Conservation (phyloP, 2,797 vertebrate genomes). For the Chaunax sp. region DNA sequence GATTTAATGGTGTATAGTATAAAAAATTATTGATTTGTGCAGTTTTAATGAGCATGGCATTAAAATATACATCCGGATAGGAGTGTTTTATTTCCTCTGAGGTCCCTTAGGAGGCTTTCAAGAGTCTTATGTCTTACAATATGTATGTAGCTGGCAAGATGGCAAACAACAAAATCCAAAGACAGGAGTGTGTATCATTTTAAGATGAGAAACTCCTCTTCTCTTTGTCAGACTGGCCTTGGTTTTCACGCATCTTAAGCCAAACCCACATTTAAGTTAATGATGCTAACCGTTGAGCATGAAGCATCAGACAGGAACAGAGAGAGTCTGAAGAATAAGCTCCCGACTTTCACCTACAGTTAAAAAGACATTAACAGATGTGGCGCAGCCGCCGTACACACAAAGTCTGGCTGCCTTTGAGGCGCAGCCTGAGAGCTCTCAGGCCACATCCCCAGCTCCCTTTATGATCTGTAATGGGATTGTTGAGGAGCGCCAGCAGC, state of each 20-base stretch:
- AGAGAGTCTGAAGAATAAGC: constrained; percentile 17
- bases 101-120: constrained; percentile 14
- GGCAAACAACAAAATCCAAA: not conserved
- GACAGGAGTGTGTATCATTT: not conserved
- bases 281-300: constrained; percentile 32
- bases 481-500: constrained; percentile 71
- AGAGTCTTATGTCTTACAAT: not conserved
- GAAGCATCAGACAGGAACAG: constrained; percentile 31
- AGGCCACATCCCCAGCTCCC: constrained; percentile 72
- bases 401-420: constrained; percentile 41
- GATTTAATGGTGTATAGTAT: constrained; percentile 39
- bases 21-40: constrained; percentile 43
- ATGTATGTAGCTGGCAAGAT: constrained; percentile 5
- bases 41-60: constrained; percentile 18
- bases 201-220: constrained; percentile 18
- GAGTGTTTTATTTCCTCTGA: not conserved
- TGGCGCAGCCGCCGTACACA: constrained; percentile 40
- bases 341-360: constrained; percentile 62
- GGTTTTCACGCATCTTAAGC: too few relatives aligned
- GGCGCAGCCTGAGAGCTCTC: constrained; percentile 67
- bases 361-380: constrained; percentile 65
- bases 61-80: constrained; percentile 17
- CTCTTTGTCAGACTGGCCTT: constrained; percentile 46
- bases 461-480: constrained; percentile 81
- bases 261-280: constrained; percentile 41